phyloP scores from a whole-genome alignment of 30 jellyfish, hydroid and myxozoan species.

The Phacellophora camtschatica region DNA sequence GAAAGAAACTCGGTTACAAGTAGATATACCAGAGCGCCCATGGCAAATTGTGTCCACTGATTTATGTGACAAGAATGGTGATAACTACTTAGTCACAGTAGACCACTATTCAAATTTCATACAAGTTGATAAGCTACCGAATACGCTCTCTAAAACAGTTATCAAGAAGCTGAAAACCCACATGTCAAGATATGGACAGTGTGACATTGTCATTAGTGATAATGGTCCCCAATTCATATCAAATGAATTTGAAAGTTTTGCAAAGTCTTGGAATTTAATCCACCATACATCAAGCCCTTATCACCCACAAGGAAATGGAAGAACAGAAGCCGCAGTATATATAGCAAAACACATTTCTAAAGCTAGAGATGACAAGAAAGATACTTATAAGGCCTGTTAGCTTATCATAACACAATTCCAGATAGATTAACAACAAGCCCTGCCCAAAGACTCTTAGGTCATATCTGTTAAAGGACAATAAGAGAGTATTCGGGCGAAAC shows the following conservation, averaged over 20 bases:
- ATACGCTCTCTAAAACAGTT: slow-evolving; percentile 41
- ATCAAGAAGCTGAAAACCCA: slow-evolving; percentile 43
- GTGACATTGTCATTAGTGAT: slow-evolving; percentile 42
- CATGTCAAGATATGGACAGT: slow-evolving; percentile 47
- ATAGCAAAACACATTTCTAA: slow-evolving; percentile 27
- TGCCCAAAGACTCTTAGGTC: slow-evolving; percentile 46
- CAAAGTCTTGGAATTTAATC: slow-evolving; percentile 25
- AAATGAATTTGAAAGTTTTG: slow-evolving; percentile 31
- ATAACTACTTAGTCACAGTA: slow-evolving; percentile 50
- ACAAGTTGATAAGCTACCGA: slow-evolving; percentile 46
- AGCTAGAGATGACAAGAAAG: slow-evolving; percentile 49
- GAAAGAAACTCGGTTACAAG: slow-evolving; percentile 33
- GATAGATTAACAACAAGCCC: slow-evolving; percentile 55
- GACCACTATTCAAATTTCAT: slow-evolving; percentile 50
- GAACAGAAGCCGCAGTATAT: slow-evolving; percentile 62
- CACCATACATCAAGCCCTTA: slow-evolving; percentile 22
- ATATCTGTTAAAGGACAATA: slow-evolving; percentile 19
- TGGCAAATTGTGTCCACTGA: slow-evolving; percentile 42
- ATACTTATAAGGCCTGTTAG: slow-evolving; percentile 51
- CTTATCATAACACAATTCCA: slow-evolving; percentile 40
- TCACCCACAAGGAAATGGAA: slow-evolving; percentile 61
- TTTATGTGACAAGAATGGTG: slow-evolving; percentile 20
- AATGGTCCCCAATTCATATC: slow-evolving; percentile 46
- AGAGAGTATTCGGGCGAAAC: slow-evolving; percentile 33
- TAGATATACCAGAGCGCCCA: slow-evolving; percentile 43